These are phyloP conservation scores for Platorchestia sp. DNA, from an alignment of 1,140 invertebrate genomes.

Conservation along the genomic window DNA sequence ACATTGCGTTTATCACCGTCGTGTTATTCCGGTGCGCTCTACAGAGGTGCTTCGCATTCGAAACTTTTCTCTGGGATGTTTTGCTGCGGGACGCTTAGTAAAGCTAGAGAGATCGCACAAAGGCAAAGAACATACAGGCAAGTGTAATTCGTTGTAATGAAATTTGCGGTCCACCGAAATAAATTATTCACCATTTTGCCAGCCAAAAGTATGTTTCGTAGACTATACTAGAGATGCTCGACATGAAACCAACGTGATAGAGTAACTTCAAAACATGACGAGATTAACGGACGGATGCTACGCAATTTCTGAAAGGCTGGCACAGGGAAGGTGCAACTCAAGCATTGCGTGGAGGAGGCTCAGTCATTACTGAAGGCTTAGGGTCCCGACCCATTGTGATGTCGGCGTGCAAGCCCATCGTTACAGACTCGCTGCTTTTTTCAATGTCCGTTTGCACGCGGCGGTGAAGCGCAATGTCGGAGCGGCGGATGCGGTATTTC, in stretches of 20 bases:
- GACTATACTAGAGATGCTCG: not conserved
- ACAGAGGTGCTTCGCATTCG: no score
- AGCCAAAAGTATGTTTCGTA: no score
- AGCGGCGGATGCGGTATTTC: not conserved
- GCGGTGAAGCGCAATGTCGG: not conserved
- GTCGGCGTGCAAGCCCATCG: not conserved
- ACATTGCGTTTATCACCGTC: no score
- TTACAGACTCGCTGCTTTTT: not conserved
- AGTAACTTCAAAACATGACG: not conserved
- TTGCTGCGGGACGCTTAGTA: no score
- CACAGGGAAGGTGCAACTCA: not conserved
- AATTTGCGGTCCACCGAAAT: no score
- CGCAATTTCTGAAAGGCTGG: not conserved
- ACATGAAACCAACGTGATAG: not conserved
- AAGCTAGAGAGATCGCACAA: no score
- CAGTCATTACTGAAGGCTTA: constrained; percentile 7
- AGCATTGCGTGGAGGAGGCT: not conserved
- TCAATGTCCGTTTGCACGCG: not conserved
- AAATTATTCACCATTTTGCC: no score
- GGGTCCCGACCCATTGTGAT: not conserved
- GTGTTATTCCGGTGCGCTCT: no score
- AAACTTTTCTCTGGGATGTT: no score
- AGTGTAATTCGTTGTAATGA: no score
- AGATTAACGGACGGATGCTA: not conserved
- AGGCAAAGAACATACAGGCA: no score